phyloP scores from a whole-genome alignment of 2,797 vertebrate species.

The Fringilla coelebs region DNA sequence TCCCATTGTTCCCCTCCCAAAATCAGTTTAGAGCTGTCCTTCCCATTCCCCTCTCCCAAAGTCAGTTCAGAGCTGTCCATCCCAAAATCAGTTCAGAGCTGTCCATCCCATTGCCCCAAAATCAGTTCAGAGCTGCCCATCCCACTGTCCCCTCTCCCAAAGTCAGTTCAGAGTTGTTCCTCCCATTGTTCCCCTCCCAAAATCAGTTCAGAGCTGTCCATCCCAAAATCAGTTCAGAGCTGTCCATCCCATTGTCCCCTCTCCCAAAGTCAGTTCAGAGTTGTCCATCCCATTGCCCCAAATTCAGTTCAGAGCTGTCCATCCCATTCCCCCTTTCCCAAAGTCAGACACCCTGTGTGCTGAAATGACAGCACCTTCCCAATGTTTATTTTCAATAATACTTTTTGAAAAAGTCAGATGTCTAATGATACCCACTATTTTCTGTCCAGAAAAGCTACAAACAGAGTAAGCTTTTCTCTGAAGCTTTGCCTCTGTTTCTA shows the following conservation, averaged over 20 bases:
- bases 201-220: neutral
- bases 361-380: neutral
- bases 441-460: neutral
- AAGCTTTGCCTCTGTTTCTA: neutral
- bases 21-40: too few species aligned
- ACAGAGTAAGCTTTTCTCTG: neutral
- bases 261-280: neutral
- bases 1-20: too few species aligned
- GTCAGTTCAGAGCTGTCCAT: too few species aligned
- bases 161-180: neutral
- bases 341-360: neutral
- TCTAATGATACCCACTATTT: neutral
- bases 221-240: neutral
- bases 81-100: neutral
- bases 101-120: neutral
- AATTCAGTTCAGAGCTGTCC: neutral
- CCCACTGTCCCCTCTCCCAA: neutral
- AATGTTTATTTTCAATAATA: neutral
- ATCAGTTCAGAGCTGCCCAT: neutral
- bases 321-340: neutral
- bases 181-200: neutral
- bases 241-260: neutral
- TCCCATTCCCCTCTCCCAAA: neutral
- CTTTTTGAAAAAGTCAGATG: neutral
- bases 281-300: neutral